These are phyloP conservation scores for Spongilla lacustris DNA, from an alignment of 37 sponge, comb jelly and placozoan species.

Conservation along the genomic window DNA sequence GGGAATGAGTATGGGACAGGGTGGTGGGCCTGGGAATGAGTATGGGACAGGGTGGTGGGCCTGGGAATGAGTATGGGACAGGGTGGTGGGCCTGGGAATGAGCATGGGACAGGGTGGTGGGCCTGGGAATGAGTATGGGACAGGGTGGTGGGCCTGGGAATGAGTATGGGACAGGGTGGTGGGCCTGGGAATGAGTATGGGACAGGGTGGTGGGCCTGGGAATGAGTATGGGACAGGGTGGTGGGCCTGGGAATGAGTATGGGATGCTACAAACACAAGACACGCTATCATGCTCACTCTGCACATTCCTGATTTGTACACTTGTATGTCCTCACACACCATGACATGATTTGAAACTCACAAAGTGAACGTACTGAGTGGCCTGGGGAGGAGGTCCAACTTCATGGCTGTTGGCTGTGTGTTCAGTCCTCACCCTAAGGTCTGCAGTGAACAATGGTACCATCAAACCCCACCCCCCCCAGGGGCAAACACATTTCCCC, in stretches of 20 bases:
- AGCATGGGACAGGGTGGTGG: background rate
- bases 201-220: background rate
- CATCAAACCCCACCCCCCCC: no score
- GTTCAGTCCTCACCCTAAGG: background rate
- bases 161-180: background rate
- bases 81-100: background rate
- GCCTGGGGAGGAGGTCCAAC: background rate
- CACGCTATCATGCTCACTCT: background rate
- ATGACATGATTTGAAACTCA: background rate
- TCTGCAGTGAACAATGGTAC: background rate
- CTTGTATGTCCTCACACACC: background rate
- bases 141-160: no score
- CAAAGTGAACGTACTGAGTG: background rate
- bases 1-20: no score
- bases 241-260: background rate
- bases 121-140: no score
- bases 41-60: background rate
- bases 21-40: background rate
- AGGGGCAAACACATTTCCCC: background rate
- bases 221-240: background rate
- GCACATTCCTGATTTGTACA: background rate
- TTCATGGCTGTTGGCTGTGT: background rate
- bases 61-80: no score
- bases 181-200: no score
- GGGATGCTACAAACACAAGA: no score